Evolutionary conservation across 2,113 vertebrate species (phyloP).

Genomic region (Rostratula benghalensis): DNA sequence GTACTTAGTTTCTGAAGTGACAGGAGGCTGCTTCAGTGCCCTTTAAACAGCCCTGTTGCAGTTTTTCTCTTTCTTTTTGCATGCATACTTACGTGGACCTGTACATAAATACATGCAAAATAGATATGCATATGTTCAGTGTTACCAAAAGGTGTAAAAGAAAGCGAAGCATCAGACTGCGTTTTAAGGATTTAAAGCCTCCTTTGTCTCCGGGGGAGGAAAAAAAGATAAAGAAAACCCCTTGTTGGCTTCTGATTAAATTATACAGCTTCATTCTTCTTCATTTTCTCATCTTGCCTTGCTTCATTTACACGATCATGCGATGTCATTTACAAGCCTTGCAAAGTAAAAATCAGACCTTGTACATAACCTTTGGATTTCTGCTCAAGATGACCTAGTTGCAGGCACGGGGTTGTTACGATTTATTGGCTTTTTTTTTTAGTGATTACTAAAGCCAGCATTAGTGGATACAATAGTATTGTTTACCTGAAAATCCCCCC

Average conservation of each 20-base stretch:
- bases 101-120: background rate
- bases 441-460: background rate
- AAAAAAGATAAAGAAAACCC: background rate
- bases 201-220: conserved; percentile 37
- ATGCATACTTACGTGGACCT: background rate
- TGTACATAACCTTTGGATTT: conserved; percentile 56
- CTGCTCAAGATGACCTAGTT: conserved; percentile 73
- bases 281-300: conserved; percentile 75
- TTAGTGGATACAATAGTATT: background rate
- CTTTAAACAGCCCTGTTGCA: background rate
- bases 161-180: background rate
- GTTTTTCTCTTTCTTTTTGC: background rate
- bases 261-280: conserved; percentile 75
- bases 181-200: conserved; percentile 13
- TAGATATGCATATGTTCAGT: background rate
- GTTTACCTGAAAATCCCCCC: conserved; percentile 15
- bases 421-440: background rate
- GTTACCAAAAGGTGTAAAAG: background rate
- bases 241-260: conserved; percentile 50
- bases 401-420: background rate
- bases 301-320: conserved; percentile 79
- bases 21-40: background rate
- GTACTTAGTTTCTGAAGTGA: conserved; percentile 52
- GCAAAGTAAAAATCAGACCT: conserved; percentile 65
- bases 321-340: conserved; percentile 75